Base-by-base conservation (phyloP, 2,113 vertebrate genomes). In the Callipepla squamata region DNA sequence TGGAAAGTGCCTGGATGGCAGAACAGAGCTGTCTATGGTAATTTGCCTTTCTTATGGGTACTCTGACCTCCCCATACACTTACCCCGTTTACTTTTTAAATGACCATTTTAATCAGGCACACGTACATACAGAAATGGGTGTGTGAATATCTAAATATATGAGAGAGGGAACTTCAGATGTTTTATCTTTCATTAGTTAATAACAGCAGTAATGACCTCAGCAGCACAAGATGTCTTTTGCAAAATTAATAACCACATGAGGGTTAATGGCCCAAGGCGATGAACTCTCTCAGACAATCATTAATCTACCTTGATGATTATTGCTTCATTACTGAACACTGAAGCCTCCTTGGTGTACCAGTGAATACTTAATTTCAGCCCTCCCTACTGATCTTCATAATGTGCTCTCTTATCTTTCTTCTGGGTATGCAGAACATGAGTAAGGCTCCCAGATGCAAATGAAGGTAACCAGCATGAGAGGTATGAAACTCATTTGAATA, bases 241-340 rank as follows among this genome's bases (percentile, higher is more conserved):
- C 95, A 94, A 94, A 97, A 97, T 97, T 97, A 97, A 97, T 97
- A 97, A 92, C 95, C 96, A 85, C 95, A 88, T 59, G 90, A 93
- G 93, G 95, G 95, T 97, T 98, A 98, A 97, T 97, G 96, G 95
- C 90, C 95, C 96, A 95, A 83, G 93, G 92, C 92, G 12, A 93
- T 93, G 93, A 97, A 96, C 95, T 97, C 94, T 94, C 93, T 89
- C 85, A 96, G 95, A 94, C 70, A 93, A 90, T 84, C 96, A 95
- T 97, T 97, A 97, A 97, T 97, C 96, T 97, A 79, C 85, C 93
- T 95, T 96, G 94, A 97, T 97, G 95, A 97, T 97, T 97, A 96
- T 94, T 36, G 6, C 92, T 97, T 96, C 96, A 97, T 97, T 97
- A 95, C 85, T 81, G 94, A 92, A 38, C 88, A 85, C 93, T 90